Evolutionary conservation across 2,113 vertebrate genomes (phyloP), one percentile per base, ranked within the genome.

Genomic region (Serranochromis macrocephalus): DNA sequence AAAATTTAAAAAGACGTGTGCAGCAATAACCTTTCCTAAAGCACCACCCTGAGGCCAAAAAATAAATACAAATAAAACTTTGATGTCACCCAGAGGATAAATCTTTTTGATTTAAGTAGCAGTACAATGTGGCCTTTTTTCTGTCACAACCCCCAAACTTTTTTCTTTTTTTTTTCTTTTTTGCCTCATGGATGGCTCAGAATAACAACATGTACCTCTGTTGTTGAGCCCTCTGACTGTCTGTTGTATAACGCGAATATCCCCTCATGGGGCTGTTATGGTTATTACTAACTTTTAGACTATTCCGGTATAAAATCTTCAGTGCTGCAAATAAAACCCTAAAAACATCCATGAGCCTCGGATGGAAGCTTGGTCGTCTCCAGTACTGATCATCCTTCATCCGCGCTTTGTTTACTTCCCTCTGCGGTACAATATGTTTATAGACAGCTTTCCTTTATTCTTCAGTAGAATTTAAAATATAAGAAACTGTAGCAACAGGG

Each of bases 381-480:
- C 14, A 66, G 0, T 4, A 13, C 80, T 42, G 14, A 89, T 66
- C 7, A 63, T 54, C 7, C n/a, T 3, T 80, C 66, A 36, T 80
- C 55, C 12, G 1, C 4, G 2, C 38, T 29, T 38, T 82, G 71
- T 90, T 68, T 53, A 40, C 81, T 24, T 26, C 38, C 8, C 24
- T 86, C 16, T 57, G 61, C 7, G 4, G 31, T 49, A 3, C 29
- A 79, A 51, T 53, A 51, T 33, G n/a, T 66, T 55, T 86, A 79
- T 63, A 29, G 68, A 88, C 55, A 68, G 40, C 49, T 84, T 63
- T 73, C 14, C 3, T 24, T 58, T 81, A 38, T 55, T 68, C 66
- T 89, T 84, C 81, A 61, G 87, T 29, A 13, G 7, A 82, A 85
- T 75, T 42, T 79, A 78, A 85, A 88, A 38, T 7, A 19, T 2